Evolutionary conservation across 2,797 vertebrate genomes (phyloP), one percentile per base, ranked within the genome.

Genomic region (Geotrypetes seraphini): DNA sequence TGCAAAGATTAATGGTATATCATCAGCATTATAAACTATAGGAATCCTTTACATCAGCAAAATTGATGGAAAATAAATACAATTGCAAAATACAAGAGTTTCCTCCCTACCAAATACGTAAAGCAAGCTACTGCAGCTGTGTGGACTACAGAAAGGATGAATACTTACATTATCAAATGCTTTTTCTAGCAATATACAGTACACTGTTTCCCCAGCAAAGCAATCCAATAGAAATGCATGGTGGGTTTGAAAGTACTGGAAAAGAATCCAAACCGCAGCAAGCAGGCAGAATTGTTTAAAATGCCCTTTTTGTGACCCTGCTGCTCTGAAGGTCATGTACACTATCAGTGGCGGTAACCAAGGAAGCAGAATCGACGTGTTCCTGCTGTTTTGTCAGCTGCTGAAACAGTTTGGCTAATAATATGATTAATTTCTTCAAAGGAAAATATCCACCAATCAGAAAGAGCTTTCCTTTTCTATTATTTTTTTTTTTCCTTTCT

Each of bases 311-410:
- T 31, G 19, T 60, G 49, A 78, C 63, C 63, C 64, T 39, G 43
- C 31, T 67, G 39, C 50, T 59, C 32, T 65, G 47, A 72, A 72
- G 66, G 56, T 74, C 71, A 79, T 67, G 61, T 56, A 51, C 49
- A 62, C 46, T 48, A 51, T 51, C 53, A 46, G 50, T 47, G 50
- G 60, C 36, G 40, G 59, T 64, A 75, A 75, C 66, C 63, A 75
- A 63, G 68, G 59, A 64, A 70, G 66, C 57, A 51, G 47, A 65
- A 64, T 35, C 3, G 3, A 57, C 7, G 8, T 37, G 31, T 59
- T 66, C 60, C 57, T 57, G 55, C 53, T 57, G 49, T 53, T 66
- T 45, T 45, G 34, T 59, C 61, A 69, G 58, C 51, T 69, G 67
- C 62, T 55, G 39, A 56, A 54, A 39, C 43, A 53, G 36, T 68